A percentile compares a stretch with the other conserved stretches of the same genome.
Conservation (phyloP, 2,797 vertebrate species). For the Iguana delicatissima region DNA sequence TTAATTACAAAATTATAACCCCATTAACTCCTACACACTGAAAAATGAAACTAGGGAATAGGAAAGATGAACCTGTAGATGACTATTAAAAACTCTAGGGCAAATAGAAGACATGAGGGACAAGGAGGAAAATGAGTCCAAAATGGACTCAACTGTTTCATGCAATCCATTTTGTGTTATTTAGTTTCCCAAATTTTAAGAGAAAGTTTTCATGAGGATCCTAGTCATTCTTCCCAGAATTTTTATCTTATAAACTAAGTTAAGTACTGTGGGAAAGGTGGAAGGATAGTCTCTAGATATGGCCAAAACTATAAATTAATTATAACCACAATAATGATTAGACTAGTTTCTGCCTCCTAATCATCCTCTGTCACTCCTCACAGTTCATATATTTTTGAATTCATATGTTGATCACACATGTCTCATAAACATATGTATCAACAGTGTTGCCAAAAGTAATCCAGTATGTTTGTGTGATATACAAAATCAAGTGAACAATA, state of each 20-base stretch:
- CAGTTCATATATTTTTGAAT: neutral
- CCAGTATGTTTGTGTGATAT: conserved; percentile 8
- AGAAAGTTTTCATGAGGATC: neutral
- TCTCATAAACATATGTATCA: conserved; percentile 23
- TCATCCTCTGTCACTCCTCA: neutral
- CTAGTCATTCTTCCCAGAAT: conserved; percentile 1
- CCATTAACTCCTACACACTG: conserved; percentile 79
- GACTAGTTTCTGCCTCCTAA: neutral
- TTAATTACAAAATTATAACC: conserved; percentile 85
- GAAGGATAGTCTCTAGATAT: conserved; percentile 72
- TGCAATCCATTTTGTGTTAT: too few species aligned
- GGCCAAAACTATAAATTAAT: conserved; percentile 84
- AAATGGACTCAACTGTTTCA: conserved; percentile 41
- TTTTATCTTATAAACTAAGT: conserved; percentile 41
- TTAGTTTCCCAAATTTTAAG: neutral
- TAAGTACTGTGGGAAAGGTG: conserved; percentile 51
- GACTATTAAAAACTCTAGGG: conserved; percentile 75
- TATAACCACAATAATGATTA: conserved; percentile 62
- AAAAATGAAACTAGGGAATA: conserved; percentile 78
- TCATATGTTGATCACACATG: neutral
- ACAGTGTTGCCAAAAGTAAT: conserved; percentile 49
- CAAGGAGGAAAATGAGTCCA: conserved; percentile 27
- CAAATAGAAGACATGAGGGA: conserved; percentile 63
- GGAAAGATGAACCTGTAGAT: conserved; percentile 72
- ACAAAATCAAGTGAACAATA: conserved; percentile 29